Evolutionary conservation across 2,797 vertebrate genomes (phyloP).

Genomic region (Xiphorhynchus erythropygius): DNA sequence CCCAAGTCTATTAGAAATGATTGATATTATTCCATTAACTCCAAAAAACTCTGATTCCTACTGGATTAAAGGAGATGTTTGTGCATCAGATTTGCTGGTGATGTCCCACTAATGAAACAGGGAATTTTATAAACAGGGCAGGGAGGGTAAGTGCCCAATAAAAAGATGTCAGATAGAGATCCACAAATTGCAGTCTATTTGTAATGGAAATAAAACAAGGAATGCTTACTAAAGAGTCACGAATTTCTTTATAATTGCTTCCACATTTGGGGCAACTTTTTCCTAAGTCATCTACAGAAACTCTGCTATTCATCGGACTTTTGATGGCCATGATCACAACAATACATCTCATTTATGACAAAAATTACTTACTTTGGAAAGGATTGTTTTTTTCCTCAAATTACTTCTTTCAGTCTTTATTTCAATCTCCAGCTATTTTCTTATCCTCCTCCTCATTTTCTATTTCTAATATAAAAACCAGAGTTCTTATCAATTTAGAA

Average conservation of each 20-base stretch:
- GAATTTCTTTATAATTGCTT: conserved; percentile 80
- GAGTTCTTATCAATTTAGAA: conserved; percentile 10
- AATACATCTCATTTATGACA: conserved; percentile 65
- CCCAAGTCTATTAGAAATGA: background rate
- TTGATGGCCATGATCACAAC: background rate
- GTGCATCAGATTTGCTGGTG: background rate
- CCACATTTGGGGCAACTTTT: conserved; percentile 72
- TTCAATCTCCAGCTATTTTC: conserved; percentile 58
- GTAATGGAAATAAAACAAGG: conserved; percentile 72
- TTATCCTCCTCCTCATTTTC: background rate
- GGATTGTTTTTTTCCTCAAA: conserved; percentile 72
- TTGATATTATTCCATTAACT: background rate
- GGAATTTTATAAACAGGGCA: background rate
- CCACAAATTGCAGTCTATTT: conserved; percentile 46
- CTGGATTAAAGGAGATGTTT: background rate
- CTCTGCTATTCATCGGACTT: background rate
- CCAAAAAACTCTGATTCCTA: background rate
- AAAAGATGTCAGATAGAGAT: conserved; percentile 7
- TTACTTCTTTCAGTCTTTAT: conserved; percentile 69
- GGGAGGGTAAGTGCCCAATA: background rate
- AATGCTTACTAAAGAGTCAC: conserved; percentile 77
- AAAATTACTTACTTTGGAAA: conserved; percentile 66
- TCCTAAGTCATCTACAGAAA: conserved; percentile 63
- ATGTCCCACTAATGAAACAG: background rate
- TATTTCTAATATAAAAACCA: conserved; percentile 32